Conservation (phyloP, 2,113 vertebrate genomes). For the Ahaetulla prasina region DNA sequence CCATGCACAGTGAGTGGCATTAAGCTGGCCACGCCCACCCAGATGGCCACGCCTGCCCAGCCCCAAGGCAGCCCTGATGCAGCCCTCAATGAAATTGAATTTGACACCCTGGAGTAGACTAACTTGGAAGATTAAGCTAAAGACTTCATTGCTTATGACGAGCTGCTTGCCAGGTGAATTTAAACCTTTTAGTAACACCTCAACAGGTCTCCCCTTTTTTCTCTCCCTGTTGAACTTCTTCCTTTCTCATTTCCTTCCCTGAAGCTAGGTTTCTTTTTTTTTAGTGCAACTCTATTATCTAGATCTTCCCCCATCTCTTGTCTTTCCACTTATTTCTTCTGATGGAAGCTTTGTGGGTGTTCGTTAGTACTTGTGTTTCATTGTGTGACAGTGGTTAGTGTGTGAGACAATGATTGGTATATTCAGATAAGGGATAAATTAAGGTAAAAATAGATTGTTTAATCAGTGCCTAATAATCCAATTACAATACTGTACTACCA, state of each 20-base stretch:
- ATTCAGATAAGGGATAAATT: background rate
- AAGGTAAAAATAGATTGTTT: background rate
- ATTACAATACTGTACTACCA: background rate
- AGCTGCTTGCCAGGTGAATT: background rate
- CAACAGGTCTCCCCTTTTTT: background rate
- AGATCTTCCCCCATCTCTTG: background rate
- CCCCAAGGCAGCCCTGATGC: too few species aligned
- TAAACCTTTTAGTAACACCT: background rate
- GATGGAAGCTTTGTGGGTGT: background rate
- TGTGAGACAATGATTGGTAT: background rate
- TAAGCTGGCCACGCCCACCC: too few species aligned
- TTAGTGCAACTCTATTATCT: background rate
- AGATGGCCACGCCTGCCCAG: too few species aligned
- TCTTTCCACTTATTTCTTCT: background rate
- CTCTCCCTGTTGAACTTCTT: background rate
- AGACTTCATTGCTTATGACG: background rate
- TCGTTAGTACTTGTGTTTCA: background rate
- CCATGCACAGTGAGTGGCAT: too few species aligned
- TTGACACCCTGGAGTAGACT: too few species aligned
- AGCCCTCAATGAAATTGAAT: too few species aligned
- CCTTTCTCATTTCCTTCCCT: background rate
- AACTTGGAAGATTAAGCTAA: background rate
- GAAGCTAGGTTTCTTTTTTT: background rate
- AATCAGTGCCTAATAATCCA: background rate
- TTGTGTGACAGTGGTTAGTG: background rate